phyloP scores from a whole-genome alignment of 2,797 vertebrate species.

The Lagorchestes hirsutus region DNA sequence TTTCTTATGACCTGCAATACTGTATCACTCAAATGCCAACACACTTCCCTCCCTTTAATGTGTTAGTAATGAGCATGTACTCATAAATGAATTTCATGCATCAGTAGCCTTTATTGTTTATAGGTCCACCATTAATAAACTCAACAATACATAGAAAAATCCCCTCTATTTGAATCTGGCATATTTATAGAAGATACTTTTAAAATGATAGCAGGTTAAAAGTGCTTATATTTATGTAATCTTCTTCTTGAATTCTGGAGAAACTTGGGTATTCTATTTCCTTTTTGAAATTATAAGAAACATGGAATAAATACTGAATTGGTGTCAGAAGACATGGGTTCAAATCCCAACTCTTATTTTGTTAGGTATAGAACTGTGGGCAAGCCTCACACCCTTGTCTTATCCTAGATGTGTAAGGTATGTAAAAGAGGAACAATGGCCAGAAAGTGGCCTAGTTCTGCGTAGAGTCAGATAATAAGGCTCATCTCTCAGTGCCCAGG shows the following conservation, averaged over 20 bases:
- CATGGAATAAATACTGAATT: not conserved
- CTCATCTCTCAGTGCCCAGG: not conserved
- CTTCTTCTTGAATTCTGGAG: not conserved
- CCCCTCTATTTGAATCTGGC: not conserved
- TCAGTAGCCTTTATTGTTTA: slow-evolving; percentile 63
- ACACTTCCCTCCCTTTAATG: slow-evolving; percentile 63
- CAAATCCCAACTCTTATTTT: not conserved
- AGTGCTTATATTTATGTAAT: not conserved
- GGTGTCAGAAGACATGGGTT: not conserved
- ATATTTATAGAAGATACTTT: not conserved
- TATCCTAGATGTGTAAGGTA: not conserved
- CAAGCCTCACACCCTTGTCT: not conserved
- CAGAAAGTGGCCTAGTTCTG: not conserved
- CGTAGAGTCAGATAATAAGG: not conserved
- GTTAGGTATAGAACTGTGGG: not conserved
- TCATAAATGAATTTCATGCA: slow-evolving; percentile 49
- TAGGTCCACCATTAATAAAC: slow-evolving; percentile 49
- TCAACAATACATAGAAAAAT: not conserved
- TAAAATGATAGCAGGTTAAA: too few species aligned
- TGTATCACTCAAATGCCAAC: slow-evolving; percentile 50
- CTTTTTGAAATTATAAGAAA: not conserved
- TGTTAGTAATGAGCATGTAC: slow-evolving; percentile 58
- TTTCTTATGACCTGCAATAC: not conserved
- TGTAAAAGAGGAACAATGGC: not conserved
- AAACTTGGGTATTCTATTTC: not conserved